Evolutionary conservation across 30 jellyfish, hydroid and myxozoan species (phyloP).

Genomic region (Aurelia sp.): DNA sequence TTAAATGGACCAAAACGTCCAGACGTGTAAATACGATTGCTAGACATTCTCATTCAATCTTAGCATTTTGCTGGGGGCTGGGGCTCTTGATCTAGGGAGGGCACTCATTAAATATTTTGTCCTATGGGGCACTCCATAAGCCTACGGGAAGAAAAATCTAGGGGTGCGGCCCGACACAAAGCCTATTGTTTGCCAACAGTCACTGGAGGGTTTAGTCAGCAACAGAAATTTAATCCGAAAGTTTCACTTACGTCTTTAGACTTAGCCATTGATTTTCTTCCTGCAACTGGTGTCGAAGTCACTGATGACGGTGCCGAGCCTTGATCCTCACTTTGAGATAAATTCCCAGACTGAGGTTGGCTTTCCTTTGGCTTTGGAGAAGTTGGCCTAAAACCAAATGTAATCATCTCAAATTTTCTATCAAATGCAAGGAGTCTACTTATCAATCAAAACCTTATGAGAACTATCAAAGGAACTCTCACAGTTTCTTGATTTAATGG

Average conservation of each 20-base stretch:
- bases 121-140: no score
- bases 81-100: no score
- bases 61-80: background rate
- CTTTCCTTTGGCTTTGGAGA: constrained; percentile 26
- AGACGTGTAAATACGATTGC: background rate
- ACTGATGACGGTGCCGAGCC: constrained; percentile 61
- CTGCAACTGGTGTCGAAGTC: constrained; percentile 56
- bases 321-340: constrained; percentile 21
- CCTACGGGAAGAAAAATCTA: no score
- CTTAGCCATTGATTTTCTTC: constrained; percentile 24
- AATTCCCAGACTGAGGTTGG: background rate
- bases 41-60: background rate
- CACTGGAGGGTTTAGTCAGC: no score
- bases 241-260: constrained; percentile 32
- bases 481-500: no score
- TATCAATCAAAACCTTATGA: no score
- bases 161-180: no score
- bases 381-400: constrained; percentile 17
- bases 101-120: no score
- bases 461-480: no score
- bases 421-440: no score
- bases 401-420: no score
- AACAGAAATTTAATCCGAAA: background rate
- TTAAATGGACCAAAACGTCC: background rate
- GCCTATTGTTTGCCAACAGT: no score